Evolutionary conservation across 2,888 invertebrate genomes (phyloP).

Genomic region (Melieria omissa): DNA sequence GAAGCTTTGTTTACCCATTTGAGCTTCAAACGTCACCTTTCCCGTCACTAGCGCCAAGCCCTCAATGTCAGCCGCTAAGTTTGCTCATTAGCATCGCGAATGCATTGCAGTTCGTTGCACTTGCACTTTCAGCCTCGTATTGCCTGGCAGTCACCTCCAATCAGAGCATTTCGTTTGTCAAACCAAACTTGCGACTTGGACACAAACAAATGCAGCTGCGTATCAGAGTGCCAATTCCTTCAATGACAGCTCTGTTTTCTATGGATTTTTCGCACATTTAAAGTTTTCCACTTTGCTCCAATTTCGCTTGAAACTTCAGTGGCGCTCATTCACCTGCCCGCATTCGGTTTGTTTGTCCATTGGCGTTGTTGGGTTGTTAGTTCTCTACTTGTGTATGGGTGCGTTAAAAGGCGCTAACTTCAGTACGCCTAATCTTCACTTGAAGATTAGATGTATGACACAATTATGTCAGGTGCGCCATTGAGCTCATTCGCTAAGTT

Average conservation of each 20-base stretch:
- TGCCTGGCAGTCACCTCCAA: neutral
- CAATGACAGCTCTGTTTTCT: too few relatives aligned
- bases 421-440: constrained; percentile 57
- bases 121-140: neutral
- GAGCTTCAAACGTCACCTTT: too few relatives aligned
- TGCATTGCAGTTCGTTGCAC: constrained; percentile 10
- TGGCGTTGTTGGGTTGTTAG: neutral
- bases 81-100: too few relatives aligned
- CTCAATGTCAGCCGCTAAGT: neutral
- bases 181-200: too few relatives aligned
- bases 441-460: constrained; percentile 61
- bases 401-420: neutral
- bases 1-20: too few relatives aligned
- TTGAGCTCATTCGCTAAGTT: too few relatives aligned
- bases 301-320: too few relatives aligned
- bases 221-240: too few relatives aligned
- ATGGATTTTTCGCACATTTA: too few relatives aligned
- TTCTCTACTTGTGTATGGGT: neutral
- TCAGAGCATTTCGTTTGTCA: neutral
- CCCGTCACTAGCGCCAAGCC: neutral
- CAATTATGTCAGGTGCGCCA: constrained; percentile 16
- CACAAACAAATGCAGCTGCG: too few relatives aligned
- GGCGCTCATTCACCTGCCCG: too few relatives aligned
- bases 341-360: neutral
- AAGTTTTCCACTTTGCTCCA: too few relatives aligned